phyloP scores from a whole-genome alignment of 2,888 invertebrate genomes.

The Nymphalis urticae region DNA sequence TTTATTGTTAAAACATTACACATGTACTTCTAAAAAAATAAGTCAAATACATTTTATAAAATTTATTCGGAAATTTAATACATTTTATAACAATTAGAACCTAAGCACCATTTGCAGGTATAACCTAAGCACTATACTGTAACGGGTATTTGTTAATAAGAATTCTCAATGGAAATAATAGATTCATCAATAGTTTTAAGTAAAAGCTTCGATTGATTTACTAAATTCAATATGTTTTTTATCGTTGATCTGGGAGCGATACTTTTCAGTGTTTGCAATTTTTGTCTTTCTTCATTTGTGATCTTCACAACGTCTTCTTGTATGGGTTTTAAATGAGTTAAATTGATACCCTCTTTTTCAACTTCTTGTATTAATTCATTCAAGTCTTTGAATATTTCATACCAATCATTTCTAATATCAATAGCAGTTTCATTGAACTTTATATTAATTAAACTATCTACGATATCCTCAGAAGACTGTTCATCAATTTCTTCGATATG shows the following conservation, averaged over 20 bases:
- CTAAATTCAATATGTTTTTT: constrained; percentile 30
- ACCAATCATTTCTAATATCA: constrained; percentile 28
- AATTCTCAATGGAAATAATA: not conserved
- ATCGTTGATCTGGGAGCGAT: constrained; percentile 33
- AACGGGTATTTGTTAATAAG: not conserved
- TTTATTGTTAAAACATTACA: constrained; percentile 35
- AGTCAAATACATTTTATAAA: not conserved
- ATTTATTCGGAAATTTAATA: not conserved
- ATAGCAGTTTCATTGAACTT: constrained; percentile 39
- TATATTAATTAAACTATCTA: constrained; percentile 42
- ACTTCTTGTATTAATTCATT: constrained; percentile 40
- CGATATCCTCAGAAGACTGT: constrained; percentile 26
- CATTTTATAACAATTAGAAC: no score
- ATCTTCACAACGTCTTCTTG: constrained; percentile 39
- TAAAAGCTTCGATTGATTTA: constrained; percentile 33
- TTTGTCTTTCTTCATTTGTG: constrained; percentile 38
- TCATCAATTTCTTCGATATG: not conserved
- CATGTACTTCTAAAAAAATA: constrained; percentile 7
- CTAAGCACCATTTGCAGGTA: no score
- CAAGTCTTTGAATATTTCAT: constrained; percentile 42
- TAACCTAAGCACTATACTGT: no score
- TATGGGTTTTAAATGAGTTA: constrained; percentile 41
- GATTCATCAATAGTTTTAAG: constrained; percentile 32
- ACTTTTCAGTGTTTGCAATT: constrained; percentile 37
- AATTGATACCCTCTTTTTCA: constrained; percentile 30